Base-by-base conservation (phyloP, 2,113 vertebrate species). In the Falco punctatus region DNA sequence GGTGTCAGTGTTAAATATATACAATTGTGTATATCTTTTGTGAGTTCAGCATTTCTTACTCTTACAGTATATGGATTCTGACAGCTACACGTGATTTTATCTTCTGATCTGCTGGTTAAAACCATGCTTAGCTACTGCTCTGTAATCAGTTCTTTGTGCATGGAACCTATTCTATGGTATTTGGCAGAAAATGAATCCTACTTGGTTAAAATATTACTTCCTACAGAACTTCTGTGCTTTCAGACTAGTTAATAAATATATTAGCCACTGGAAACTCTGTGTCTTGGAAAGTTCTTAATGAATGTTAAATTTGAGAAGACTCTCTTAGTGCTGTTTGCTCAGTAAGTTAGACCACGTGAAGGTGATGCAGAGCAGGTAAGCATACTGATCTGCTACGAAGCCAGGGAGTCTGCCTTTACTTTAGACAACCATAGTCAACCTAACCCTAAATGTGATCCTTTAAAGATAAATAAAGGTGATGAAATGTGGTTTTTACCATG, bases 191-290 rank as follows among this genome's bases (percentile, higher is more conserved):
- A 82, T 59, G 18, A 81, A 42, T 84, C 38, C 40, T 82, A 30
- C 62, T 71, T 74, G 42, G 35, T 57, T 86, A 55, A 92, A 91
- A 75, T 32, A 57, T 4, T 32, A 49, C 67, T 91, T 90, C 40
- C 11, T 86, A 22, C 33, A 64, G 35, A 49, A 58, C 13, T 38
- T 80, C 4, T 77, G 23, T 88, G 71, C 73, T 93, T 88, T 89
- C 73, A 66, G 49, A 48, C 88, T 69, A 59, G 89, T 66, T 86
- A 92, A 92, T 94, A 94, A 96, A 97, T 64, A 59, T 30, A 32
- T 44, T 77, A 70, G 35, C 44, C 13, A 42, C 57, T 61, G 54
- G 66, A 84, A 92, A 90, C 66, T 64, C n/a, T 38, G 16, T 88
- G 46, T 92, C 61, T 92, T 81, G 55, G 80, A 20, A 86, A 58